Conservation (phyloP, 92 coral and sea anemone species). For the Umimayanthus kanabou region DNA sequence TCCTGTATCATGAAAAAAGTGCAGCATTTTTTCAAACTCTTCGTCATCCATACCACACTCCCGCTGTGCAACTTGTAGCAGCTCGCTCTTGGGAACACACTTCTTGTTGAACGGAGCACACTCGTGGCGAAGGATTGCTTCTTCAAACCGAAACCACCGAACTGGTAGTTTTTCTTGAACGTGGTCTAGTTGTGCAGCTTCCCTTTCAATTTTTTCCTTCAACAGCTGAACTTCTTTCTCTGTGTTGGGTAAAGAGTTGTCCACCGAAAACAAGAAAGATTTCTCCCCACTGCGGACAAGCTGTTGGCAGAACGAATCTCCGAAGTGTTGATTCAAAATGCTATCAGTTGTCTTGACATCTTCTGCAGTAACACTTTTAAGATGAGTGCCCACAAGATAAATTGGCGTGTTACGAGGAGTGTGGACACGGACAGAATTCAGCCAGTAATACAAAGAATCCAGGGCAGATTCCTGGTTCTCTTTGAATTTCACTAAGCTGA, state of each 20-base stretch:
- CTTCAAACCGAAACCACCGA: constrained; percentile 56
- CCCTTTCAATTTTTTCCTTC: constrained; percentile 30
- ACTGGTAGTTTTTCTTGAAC: constrained; percentile 49
- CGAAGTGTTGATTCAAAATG: constrained; percentile 43
- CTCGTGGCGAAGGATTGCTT: constrained; percentile 29
- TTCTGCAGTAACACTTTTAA: constrained; percentile 15
- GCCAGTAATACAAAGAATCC: constrained; percentile 53
- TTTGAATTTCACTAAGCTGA: constrained; percentile 31
- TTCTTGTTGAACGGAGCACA: constrained; percentile 22
- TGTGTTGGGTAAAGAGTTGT: constrained; percentile 42
- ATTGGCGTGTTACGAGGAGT: constrained; percentile 48
- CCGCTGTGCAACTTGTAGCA: constrained; percentile 16
- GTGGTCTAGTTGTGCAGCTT: constrained; percentile 41
- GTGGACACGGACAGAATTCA: constrained; percentile 53
- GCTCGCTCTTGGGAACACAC: constrained; percentile 28
- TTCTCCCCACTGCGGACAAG: constrained; percentile 38
- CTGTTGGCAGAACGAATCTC: constrained; percentile 39
- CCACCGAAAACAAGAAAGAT: constrained; percentile 45
- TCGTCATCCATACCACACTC: constrained; percentile 43
- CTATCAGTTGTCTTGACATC: not conserved
- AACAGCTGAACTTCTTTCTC: constrained; percentile 47
- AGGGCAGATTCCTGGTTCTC: constrained; percentile 26
- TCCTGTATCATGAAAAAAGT: constrained; percentile 58
- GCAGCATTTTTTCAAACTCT: constrained; percentile 48
- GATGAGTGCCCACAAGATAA: constrained; percentile 49